Percentiles rank a stretch among this genome's conserved stretches.
Evolutionary conservation across 2,797 vertebrate species (phyloP).

Genomic region (Lithobates sylvaticus): DNA sequence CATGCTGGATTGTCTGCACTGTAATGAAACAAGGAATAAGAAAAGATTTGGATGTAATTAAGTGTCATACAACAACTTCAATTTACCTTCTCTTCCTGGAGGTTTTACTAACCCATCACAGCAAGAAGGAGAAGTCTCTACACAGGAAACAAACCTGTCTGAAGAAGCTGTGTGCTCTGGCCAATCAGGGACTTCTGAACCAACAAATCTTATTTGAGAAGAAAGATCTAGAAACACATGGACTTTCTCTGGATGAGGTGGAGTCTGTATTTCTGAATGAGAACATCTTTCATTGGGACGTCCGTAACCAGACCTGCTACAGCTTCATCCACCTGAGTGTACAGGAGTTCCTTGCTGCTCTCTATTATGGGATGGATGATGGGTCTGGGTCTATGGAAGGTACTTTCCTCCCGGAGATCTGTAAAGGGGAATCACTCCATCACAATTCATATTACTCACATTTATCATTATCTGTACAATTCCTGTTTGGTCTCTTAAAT

Average conservation of each 20-base stretch:
- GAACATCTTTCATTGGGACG: constrained; percentile 63
- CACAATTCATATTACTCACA: too few relatives aligned
- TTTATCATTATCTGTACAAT: not conserved
- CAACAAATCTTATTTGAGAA: too few relatives aligned
- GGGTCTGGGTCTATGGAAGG: not conserved
- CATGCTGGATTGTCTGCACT: constrained; percentile 66
- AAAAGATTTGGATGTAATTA: too few relatives aligned
- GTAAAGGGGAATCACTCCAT: not conserved
- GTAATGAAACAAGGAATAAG: constrained; percentile 59
- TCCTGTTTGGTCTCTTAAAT: not conserved
- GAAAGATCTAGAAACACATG: too few relatives aligned
- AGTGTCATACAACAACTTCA: too few relatives aligned
- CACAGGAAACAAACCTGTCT: too few relatives aligned
- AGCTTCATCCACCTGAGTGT: constrained; percentile 62
- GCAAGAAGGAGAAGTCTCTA: too few relatives aligned
- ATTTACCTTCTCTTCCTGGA: too few relatives aligned
- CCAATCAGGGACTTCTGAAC: too few relatives aligned
- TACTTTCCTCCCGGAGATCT: not conserved
- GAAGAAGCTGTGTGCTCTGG: too few relatives aligned
- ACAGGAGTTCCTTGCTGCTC: constrained; percentile 68
- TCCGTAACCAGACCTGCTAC: constrained; percentile 61
- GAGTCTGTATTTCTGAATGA: constrained; percentile 59
- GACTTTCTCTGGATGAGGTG: constrained; percentile 50
- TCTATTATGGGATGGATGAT: constrained; percentile 61
- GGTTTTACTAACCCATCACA: too few relatives aligned